phyloP scores from a whole-genome alignment of 1,140 invertebrate species.

The Choristoneura fumiferana region DNA sequence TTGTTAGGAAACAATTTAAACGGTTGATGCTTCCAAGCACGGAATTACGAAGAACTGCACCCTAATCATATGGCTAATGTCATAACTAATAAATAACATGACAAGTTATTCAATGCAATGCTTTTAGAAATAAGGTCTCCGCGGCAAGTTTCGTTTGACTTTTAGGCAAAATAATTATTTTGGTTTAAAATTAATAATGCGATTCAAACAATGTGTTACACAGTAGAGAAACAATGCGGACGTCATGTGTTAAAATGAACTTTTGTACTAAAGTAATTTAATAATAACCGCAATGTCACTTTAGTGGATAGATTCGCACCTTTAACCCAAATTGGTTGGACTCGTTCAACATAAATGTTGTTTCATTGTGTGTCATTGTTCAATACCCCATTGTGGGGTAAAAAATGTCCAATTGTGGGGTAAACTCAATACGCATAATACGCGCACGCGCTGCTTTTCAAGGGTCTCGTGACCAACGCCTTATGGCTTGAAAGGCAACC shows the following conservation, averaged over 20 bases:
- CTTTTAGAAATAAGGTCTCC: too few relatives aligned
- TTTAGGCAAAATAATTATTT: too few relatives aligned
- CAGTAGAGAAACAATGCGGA: too few relatives aligned
- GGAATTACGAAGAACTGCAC: not conserved
- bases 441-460: constrained; percentile 15
- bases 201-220: too few relatives aligned
- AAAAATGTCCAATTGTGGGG: not conserved
- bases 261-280: too few relatives aligned
- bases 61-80: not conserved
- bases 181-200: too few relatives aligned
- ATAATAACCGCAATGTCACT: too few relatives aligned
- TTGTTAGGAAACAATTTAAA: constrained; percentile 19
- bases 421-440: too few relatives aligned
- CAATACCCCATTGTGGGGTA: not conserved
- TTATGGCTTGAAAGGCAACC: constrained; percentile 29
- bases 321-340: not conserved
- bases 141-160: too few relatives aligned
- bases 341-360: constrained; percentile 19
- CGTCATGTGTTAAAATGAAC: not conserved
- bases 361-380: constrained; percentile 25
- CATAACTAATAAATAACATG: too few relatives aligned
- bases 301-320: not conserved
- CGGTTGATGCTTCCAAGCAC: constrained; percentile 1
- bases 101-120: too few relatives aligned
- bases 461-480: constrained; percentile 39